A percentile compares a stretch with the other conserved stretches of the same genome.
These are phyloP conservation scores for Gadopsis marmoratus DNA, from an alignment of 2,797 vertebrate species.

Conservation along the genomic window DNA sequence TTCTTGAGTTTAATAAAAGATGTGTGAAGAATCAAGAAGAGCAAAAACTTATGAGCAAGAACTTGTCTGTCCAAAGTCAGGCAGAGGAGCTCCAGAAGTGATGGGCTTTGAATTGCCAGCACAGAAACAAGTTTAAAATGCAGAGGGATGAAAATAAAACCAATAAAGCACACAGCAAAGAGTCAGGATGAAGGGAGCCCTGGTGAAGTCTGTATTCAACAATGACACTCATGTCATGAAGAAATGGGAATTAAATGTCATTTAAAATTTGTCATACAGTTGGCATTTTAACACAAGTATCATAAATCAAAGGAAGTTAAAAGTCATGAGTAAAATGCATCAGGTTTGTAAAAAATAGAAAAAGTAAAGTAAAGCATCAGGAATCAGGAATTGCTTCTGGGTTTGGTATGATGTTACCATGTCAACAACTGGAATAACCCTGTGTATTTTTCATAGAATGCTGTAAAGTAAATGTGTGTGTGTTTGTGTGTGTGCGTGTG, in stretches of 20 bases:
- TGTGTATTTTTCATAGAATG: not conserved
- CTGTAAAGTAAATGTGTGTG: constrained; percentile 11
- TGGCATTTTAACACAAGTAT: constrained; percentile 45
- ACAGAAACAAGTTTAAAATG: constrained; percentile 33
- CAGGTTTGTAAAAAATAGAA: constrained; percentile 19
- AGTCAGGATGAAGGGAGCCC: constrained; percentile 1
- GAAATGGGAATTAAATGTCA: constrained; percentile 47
- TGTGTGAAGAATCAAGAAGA: not conserved
- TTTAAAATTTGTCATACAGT: constrained; percentile 49
- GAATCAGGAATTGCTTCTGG: not conserved
- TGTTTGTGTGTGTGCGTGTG: constrained; percentile 7
- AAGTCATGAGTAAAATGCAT: constrained; percentile 10
- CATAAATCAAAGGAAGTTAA: constrained; percentile 13
- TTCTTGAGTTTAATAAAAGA: not conserved
- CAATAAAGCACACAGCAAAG: constrained; percentile 15
- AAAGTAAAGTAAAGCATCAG: not conserved
- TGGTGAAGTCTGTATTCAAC: constrained; percentile 47
- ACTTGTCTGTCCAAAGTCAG: constrained; percentile 21
- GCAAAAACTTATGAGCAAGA: constrained; percentile 12
- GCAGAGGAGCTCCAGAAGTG: not conserved
- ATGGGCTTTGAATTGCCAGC: constrained; percentile 34
- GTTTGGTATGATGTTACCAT: constrained; percentile 3
- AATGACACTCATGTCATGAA: constrained; percentile 44
- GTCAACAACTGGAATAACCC: not conserved
- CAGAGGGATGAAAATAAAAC: constrained; percentile 26